Base-by-base conservation (phyloP, 2,888 invertebrate species). In the Teleiodes luculella region DNA sequence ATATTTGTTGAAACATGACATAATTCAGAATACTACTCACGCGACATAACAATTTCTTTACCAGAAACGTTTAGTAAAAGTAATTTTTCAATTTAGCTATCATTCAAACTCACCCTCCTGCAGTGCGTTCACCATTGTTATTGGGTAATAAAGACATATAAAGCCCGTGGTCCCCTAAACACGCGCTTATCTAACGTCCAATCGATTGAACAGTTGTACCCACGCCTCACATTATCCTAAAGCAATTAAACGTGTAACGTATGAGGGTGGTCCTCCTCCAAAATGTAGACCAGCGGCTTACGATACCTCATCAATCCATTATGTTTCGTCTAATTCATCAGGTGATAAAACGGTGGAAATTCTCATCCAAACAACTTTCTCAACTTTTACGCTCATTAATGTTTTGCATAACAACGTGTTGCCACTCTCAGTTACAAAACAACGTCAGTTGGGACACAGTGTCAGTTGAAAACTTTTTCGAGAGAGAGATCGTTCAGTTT, bases 161-260 rank as follows among this genome's bases (percentile, higher is more conserved):
- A 78, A 74, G 61, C 63, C 64, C 60, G 64, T 59, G 64, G 70
- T 67, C 73, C 78, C 79, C 74, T 64, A 74, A 75, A 79, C 74
- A 73, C 70, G 65, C 68, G 73, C 72, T 80, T 81, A 83, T 82
- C 81, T 78, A 63, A 68, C 68, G 69, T 56, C 65, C 68, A 53
- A 81, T 83, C 79, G 75, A 74, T 73, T 68, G 70, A 65, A 72
- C 77, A 78, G 76, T 75, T 79, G 79, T 78, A 74, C 70, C 65
- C 70, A 66, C 70, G 65, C 67, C 69, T 67, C 65, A 67, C 68
- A 74, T 73, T 74, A 74, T 72, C 70, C 74, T 74, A 72, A 75
- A 71, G 70, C 76, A 78, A 80, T 80, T 79, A 80, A 77, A 71
- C 67, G 68, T 62, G 66, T 71, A 64, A 71, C 65, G 60, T 66